phyloP scores from a whole-genome alignment of 2,888 invertebrate species.

The Cetonia aurata region DNA sequence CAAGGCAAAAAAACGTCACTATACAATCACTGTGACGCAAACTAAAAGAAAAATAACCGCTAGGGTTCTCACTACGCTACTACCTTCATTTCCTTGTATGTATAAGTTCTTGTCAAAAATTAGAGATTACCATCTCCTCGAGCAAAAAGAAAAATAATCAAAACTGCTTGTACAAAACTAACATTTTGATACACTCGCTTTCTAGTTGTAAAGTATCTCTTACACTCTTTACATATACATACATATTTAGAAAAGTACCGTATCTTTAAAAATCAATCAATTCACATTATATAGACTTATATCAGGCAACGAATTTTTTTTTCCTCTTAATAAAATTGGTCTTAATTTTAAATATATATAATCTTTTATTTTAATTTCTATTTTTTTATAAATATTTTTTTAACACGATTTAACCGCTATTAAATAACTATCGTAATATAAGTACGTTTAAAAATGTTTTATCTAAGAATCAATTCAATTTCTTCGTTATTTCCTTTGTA shows the following conservation, averaged over 20 bases:
- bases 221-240: slow-evolving; percentile 42
- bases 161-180: slow-evolving; percentile 36
- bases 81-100: slow-evolving; percentile 3
- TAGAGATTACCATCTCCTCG: background rate
- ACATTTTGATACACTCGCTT: slow-evolving; percentile 27
- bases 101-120: slow-evolving; percentile 2
- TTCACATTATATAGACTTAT: slow-evolving; percentile 38
- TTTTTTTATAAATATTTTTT: slow-evolving; percentile 46
- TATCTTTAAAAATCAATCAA: slow-evolving; percentile 40
- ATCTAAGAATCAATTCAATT: slow-evolving; percentile 20
- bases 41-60: slow-evolving; percentile 26
- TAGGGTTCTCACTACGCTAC: slow-evolving; percentile 22
- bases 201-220: slow-evolving; percentile 28
- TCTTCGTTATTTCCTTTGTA: slow-evolving; percentile 23
- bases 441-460: slow-evolving; percentile 43
- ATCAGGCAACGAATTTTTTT: slow-evolving; percentile 44
- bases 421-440: slow-evolving; percentile 41
- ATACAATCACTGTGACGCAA: slow-evolving; percentile 58
- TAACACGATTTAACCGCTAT: slow-evolving; percentile 44
- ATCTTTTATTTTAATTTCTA: slow-evolving; percentile 43
- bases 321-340: slow-evolving; percentile 46
- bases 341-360: slow-evolving; percentile 46
- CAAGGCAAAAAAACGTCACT: slow-evolving; percentile 61
- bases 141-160: slow-evolving; percentile 9
- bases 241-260: slow-evolving; percentile 44